Conservation (phyloP, 2,888 invertebrate genomes). For the Spodoptera exigua region DNA sequence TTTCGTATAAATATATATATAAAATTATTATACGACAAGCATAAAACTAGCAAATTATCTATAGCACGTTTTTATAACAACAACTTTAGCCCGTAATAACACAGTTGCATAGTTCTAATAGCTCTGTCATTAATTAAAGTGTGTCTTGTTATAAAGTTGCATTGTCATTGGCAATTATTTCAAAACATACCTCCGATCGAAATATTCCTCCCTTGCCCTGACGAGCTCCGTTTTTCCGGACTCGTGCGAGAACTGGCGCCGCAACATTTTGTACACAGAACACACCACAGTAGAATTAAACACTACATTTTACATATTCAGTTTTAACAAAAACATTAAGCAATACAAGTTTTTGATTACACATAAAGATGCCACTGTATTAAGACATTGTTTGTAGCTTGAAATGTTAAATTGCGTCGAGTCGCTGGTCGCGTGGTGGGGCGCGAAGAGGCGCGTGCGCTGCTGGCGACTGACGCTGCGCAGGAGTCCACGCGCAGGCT, state of each 20-base stretch:
- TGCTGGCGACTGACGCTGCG: slow-evolving; percentile 61
- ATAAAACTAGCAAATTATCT: not conserved
- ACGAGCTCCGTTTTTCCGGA: slow-evolving; percentile 81
- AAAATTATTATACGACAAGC: not conserved
- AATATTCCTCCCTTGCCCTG: slow-evolving; percentile 79
- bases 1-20: slow-evolving; percentile 6
- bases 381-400: slow-evolving; percentile 26
- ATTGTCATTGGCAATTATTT: slow-evolving; percentile 9
- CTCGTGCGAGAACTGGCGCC: slow-evolving; percentile 84
- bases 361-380: slow-evolving; percentile 28
- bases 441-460: slow-evolving; percentile 67
- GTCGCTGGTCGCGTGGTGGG: slow-evolving; percentile 28
- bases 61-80: slow-evolving; percentile 5
- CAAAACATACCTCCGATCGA: slow-evolving; percentile 77
- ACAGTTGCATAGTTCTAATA: slow-evolving; percentile 13
- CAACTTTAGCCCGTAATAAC: not conserved
- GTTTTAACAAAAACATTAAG: slow-evolving; percentile 18
- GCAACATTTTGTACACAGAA: slow-evolving; percentile 69
- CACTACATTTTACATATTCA: slow-evolving; percentile 22
- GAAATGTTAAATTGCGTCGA: slow-evolving; percentile 26
- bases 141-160: not conserved
- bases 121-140: not conserved
- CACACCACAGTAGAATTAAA: slow-evolving; percentile 40
- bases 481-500: slow-evolving; percentile 70
- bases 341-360: slow-evolving; percentile 36